phyloP scores from a whole-genome alignment of 2,888 invertebrate genomes.

The Chrysotoxum bicinctum region DNA sequence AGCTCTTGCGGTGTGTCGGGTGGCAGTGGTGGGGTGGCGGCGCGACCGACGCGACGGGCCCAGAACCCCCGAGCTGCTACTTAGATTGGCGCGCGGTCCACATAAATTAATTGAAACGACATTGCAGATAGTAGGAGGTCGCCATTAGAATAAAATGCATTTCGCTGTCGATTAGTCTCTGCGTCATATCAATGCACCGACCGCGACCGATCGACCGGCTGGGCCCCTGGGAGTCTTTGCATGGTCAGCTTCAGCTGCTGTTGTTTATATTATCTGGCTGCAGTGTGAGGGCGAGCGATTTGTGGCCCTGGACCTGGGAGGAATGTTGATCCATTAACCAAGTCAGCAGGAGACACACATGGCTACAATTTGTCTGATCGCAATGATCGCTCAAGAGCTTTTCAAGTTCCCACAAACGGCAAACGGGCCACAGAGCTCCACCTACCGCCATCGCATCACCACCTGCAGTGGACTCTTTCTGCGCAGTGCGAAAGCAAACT shows the following conservation, averaged over 20 bases:
- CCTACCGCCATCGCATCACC: slow-evolving; percentile 38
- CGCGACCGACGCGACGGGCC: not conserved
- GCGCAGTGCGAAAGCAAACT: slow-evolving; percentile 4
- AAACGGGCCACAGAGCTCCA: slow-evolving; percentile 41
- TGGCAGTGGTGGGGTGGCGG: too few species aligned
- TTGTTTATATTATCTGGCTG: not conserved
- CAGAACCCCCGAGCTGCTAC: slow-evolving; percentile 9
- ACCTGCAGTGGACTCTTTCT: slow-evolving; percentile 40
- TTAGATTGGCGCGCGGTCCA: slow-evolving; percentile 40
- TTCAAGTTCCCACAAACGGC: slow-evolving; percentile 16
- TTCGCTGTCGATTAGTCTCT: slow-evolving; percentile 66
- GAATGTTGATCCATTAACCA: slow-evolving; percentile 67
- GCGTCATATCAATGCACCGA: slow-evolving; percentile 52
- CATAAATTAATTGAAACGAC: slow-evolving; percentile 63
- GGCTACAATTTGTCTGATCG: slow-evolving; percentile 56
- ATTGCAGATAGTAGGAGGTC: slow-evolving; percentile 67
- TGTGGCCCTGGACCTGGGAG: slow-evolving; percentile 39
- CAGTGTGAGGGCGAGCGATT: slow-evolving; percentile 53
- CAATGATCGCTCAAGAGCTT: slow-evolving; percentile 28
- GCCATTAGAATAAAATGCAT: slow-evolving; percentile 68
- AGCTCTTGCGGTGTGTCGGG: slow-evolving; percentile 22
- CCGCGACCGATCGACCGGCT: not conserved
- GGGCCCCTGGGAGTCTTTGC: slow-evolving; percentile 7
- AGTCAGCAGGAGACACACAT: slow-evolving; percentile 58
- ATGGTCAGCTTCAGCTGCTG: slow-evolving; percentile 35